Conservation (phyloP, 2,888 invertebrate genomes). For the Tinea trinotella region DNA sequence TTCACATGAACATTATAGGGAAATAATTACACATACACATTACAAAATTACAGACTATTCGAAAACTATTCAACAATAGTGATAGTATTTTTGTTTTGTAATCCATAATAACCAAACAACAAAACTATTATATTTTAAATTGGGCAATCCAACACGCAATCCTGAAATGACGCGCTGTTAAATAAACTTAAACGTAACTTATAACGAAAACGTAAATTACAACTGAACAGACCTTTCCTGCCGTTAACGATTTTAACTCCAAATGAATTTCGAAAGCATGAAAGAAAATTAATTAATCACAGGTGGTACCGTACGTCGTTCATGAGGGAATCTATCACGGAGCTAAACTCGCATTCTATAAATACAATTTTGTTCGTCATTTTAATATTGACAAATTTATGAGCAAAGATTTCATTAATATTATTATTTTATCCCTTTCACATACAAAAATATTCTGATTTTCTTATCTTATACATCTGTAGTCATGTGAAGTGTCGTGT, state of each 20-base stretch:
- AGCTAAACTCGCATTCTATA: background rate
- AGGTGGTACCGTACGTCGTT: slow-evolving; percentile 24
- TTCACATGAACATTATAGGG: background rate
- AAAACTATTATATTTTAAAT: slow-evolving; percentile 7
- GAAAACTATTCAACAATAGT: background rate
- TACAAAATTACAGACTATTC: background rate
- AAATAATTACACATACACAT: background rate
- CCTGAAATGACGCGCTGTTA: slow-evolving; percentile 49
- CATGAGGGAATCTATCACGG: background rate
- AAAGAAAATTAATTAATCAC: slow-evolving; percentile 69
- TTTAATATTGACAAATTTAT: background rate
- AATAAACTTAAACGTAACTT: slow-evolving; percentile 39
- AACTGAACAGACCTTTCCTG: slow-evolving; percentile 65
- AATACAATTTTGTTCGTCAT: background rate
- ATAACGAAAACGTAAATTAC: slow-evolving; percentile 56
- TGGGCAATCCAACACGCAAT: slow-evolving; percentile 47
- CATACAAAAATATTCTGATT: background rate
- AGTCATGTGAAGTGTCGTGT: background rate
- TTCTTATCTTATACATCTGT: background rate
- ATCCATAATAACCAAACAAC: background rate
- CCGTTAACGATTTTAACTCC: slow-evolving; percentile 57
- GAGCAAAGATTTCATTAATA: background rate
- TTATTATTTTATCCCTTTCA: slow-evolving; percentile 1
- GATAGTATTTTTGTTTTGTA: background rate
- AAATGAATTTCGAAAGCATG: slow-evolving; percentile 57